These are phyloP conservation scores for Barypeithes pellucidus DNA, from an alignment of 2,888 invertebrate genomes.

Conservation along the genomic window DNA sequence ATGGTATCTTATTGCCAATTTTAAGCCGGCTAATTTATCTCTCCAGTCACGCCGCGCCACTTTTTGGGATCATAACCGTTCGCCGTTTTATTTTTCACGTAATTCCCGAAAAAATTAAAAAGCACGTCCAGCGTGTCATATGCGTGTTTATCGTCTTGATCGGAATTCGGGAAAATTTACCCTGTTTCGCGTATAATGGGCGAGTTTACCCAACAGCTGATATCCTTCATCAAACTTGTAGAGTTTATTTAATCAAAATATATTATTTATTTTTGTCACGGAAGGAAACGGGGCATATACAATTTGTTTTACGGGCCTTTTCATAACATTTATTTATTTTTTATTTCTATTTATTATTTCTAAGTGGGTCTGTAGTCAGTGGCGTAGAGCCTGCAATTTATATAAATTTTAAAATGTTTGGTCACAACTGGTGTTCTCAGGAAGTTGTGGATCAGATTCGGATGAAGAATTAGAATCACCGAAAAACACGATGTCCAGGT, in stretches of 20 bases:
- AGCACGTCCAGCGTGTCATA: conserved; percentile 30
- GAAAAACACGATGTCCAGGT: too few relatives aligned
- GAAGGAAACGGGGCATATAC: conserved; percentile 8
- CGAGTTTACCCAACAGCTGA: conserved; percentile 40
- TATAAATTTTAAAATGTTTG: too few relatives aligned
- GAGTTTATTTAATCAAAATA: conserved; percentile 32
- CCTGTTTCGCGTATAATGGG: conserved; percentile 26
- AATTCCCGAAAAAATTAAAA: conserved; percentile 33
- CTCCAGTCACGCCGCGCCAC: conserved; percentile 19
- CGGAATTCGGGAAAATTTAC: conserved; percentile 26
- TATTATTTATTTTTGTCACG: conserved; percentile 28
- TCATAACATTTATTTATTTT: neutral
- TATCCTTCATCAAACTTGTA: conserved; percentile 39
- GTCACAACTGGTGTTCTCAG: too few relatives aligned
- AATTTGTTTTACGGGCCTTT: neutral
- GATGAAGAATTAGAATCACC: too few relatives aligned
- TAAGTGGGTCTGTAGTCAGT: neutral
- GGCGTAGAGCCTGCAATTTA: neutral
- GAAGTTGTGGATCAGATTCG: too few relatives aligned
- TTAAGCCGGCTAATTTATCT: neutral
- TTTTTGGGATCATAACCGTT: conserved; percentile 17
- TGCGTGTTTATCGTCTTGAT: conserved; percentile 39
- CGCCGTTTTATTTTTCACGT: neutral
- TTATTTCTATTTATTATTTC: neutral
- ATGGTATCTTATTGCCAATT: neutral